Evolutionary conservation across 2,113 vertebrate genomes (phyloP), one percentile per base, ranked within the genome.

Genomic region (Electrona antarctica): DNA sequence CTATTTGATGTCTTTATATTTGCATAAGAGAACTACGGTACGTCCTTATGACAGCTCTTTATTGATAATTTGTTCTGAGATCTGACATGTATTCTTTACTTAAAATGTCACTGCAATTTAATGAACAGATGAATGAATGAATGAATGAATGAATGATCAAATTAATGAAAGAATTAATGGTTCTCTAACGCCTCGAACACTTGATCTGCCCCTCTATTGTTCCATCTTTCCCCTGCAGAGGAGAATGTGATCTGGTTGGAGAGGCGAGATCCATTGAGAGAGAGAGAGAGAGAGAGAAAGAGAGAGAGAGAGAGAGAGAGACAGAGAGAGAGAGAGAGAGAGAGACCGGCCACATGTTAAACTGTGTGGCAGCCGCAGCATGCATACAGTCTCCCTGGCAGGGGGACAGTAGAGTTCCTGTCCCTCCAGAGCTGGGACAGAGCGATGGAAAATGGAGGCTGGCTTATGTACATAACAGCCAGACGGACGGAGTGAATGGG

Each of bases 221-320:
- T 6, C 82, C 52, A 60, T 65, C 62, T 57, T 61, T 80, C 86
- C 81, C 86, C 88, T 83, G 80, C 76, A 8, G 5, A 64, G 58
- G 80, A 79, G 79, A 85, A 91, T 55, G 41, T 69, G 88, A 90
- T 88, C 59, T 76, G 67, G 12, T 69, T 83, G 76, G 83, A 77
- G 80, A 77, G 77, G 68, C 66, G 71, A 77, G 78, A 81, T 75
- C 80, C 79, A 84, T 77, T 67, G 28, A 57, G 72, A 54, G 73
- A 64, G 78, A 79, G 75, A 58, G 55, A 69, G 21, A 21, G 21
- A 67, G 76, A 60, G 51, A 69, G 50, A n/a, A n/a, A n/a, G 28
- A 57, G 72, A 54, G 73, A 64, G 78, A 79, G 75, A 58, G 55
- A 69, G 21, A 21, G 21, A 67, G 76, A 60, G 51, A 69, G 50